Conservation (phyloP, 2,113 vertebrate species). For the Sapayoa aenigma region DNA sequence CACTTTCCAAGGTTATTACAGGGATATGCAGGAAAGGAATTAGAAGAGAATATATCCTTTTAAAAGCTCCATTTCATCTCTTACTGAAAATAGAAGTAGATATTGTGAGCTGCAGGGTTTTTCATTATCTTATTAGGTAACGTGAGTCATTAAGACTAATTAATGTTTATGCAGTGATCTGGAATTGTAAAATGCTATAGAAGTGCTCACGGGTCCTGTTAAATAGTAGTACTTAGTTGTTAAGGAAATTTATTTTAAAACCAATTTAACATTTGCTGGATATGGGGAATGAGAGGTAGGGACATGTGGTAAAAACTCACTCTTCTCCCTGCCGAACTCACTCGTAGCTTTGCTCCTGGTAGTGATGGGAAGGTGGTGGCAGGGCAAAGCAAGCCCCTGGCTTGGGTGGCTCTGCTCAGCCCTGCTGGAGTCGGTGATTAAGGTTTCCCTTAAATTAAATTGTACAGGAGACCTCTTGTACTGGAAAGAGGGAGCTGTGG, state of each 20-base stretch:
- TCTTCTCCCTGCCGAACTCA: neutral
- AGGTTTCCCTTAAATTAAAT: neutral
- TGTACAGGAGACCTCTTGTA: neutral
- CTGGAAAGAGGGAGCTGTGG: neutral
- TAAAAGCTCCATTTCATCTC: constrained; percentile 39
- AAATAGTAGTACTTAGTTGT: constrained; percentile 38
- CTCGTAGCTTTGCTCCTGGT: neutral
- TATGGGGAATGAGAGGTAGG: neutral
- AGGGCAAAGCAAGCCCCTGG: neutral
- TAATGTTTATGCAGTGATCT: constrained; percentile 50
- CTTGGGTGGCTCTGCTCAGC: neutral
- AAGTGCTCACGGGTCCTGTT: constrained; percentile 35
- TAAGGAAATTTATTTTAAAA: constrained; percentile 38
- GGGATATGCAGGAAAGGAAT: neutral
- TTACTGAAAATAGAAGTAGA: constrained; percentile 38
- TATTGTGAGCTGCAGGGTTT: constrained; percentile 52
- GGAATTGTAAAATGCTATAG: constrained; percentile 11
- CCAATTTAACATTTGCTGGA: neutral
- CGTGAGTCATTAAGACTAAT: constrained; percentile 59
- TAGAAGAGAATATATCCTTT: neutral
- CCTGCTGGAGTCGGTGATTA: neutral
- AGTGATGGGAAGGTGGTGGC: neutral
- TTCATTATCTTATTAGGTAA: constrained; percentile 61
- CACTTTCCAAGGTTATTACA: neutral
- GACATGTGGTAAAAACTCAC: neutral